Conservation (phyloP, 2,113 vertebrate species). For the Cinclus mexicanus region DNA sequence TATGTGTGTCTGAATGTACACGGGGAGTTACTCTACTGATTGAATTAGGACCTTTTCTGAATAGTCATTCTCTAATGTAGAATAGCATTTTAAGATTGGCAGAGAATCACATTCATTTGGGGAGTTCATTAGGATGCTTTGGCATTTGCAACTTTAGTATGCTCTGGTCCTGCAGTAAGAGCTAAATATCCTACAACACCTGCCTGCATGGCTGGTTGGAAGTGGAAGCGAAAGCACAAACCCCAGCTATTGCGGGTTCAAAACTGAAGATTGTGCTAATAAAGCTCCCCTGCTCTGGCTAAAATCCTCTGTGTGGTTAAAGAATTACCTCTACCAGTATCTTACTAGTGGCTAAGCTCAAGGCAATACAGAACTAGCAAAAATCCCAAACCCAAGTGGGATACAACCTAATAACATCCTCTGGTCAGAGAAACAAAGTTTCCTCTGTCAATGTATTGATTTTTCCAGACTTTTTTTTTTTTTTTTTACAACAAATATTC, state of each 20-base stretch:
- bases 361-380: constrained; percentile 24
- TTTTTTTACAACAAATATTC: not conserved
- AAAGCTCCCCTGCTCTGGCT: not conserved
- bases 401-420: constrained; percentile 48
- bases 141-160: not conserved
- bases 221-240: not conserved
- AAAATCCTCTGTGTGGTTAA: not conserved
- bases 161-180: not conserved
- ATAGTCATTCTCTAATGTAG: not conserved
- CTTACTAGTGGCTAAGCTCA: constrained; percentile 28
- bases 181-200: not conserved
- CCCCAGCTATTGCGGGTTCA: not conserved
- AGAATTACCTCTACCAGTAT: constrained; percentile 14
- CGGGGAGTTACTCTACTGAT: not conserved
- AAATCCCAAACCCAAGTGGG: constrained; percentile 36
- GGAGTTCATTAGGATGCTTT: not conserved
- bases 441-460: constrained; percentile 32
- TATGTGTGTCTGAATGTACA: not conserved
- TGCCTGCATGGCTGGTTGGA: not conserved
- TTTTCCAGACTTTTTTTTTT: constrained; percentile 14
- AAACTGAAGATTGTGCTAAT: not conserved
- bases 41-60: constrained; percentile 13
- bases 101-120: not conserved
- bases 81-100: not conserved
- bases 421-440: constrained; percentile 44